These are phyloP conservation scores for Pygathrix nemaeus DNA, from an alignment of 2,113 vertebrate species.

Conservation along the genomic window DNA sequence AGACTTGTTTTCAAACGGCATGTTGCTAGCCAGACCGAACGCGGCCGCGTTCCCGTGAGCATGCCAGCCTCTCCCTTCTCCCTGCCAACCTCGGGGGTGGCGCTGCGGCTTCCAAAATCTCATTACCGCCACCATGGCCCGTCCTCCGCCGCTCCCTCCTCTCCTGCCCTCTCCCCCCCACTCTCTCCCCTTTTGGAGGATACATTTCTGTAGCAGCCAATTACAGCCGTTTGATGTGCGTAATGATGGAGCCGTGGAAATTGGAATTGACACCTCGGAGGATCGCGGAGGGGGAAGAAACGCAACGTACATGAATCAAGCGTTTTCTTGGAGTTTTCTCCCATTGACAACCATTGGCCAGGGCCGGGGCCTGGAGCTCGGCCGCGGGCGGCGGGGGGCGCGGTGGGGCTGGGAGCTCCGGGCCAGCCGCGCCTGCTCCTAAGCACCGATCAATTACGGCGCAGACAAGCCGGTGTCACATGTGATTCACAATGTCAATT, in stretches of 20 bases:
- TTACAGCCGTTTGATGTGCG: slow-evolving; percentile 56
- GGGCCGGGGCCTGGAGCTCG: neutral
- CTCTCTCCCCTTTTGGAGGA: neutral
- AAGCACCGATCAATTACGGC: slow-evolving; percentile 97
- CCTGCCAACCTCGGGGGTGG: slow-evolving; percentile 1
- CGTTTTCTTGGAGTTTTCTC: slow-evolving; percentile 57
- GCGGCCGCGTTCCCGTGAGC: neutral
- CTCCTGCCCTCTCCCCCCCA: neutral
- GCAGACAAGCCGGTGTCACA: slow-evolving; percentile 95
- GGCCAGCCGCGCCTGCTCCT: slow-evolving; percentile 74
- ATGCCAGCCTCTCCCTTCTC: fast-evolving
- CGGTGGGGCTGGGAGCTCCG: neutral
- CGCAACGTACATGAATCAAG: neutral
- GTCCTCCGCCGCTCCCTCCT: neutral
- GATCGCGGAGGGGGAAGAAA: neutral
- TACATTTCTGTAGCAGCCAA: slow-evolving; percentile 45
- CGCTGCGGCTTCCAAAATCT: slow-evolving; percentile 49
- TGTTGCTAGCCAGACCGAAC: neutral
- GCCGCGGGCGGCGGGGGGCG: neutral
- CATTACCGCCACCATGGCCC: neutral
- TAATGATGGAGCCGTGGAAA: slow-evolving; percentile 37
- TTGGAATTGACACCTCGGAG: slow-evolving; percentile 55
- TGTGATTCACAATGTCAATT: slow-evolving; percentile 99
- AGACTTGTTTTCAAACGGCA: neutral
- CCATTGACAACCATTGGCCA: slow-evolving; percentile 61